Evolutionary conservation across 2,797 vertebrate genomes (phyloP).

Genomic region (Acrossocheilus fasciatus): DNA sequence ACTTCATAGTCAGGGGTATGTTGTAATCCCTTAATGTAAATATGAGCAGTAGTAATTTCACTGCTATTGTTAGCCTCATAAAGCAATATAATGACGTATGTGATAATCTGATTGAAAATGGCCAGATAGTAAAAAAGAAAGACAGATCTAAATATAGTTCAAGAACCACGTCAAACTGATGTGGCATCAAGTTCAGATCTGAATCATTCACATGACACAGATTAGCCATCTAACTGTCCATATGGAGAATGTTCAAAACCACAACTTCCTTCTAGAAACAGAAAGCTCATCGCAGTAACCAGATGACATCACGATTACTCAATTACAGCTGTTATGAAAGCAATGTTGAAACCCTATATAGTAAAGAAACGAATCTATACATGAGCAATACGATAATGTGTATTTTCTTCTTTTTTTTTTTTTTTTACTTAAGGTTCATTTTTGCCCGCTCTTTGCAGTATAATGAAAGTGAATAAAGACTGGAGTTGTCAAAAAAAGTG

Average conservation of each 20-base stretch:
- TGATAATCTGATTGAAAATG: neutral
- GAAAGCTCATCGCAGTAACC: constrained; percentile 11
- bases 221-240: neutral
- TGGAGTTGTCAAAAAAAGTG: neutral
- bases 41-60: neutral
- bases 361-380: neutral
- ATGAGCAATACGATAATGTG: neutral
- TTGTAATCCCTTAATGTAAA: neutral
- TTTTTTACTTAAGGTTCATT: neutral
- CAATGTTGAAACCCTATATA: neutral
- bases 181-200: neutral
- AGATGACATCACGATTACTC: constrained; percentile 2
- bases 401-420: neutral
- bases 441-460: neutral
- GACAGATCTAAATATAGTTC: neutral
- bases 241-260: constrained; percentile 1
- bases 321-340: constrained; percentile 15
- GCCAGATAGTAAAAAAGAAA: neutral
- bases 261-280: constrained; percentile 15
- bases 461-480: neutral
- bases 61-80: neutral
- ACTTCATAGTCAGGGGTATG: neutral
- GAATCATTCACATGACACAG: constrained; percentile 32
- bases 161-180: constrained; percentile 6
- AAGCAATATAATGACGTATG: neutral